Evolutionary conservation across 2,888 invertebrate species (phyloP), one percentile per base, ranked within the genome.

Genomic region (Teinopalpus imperialis): DNA sequence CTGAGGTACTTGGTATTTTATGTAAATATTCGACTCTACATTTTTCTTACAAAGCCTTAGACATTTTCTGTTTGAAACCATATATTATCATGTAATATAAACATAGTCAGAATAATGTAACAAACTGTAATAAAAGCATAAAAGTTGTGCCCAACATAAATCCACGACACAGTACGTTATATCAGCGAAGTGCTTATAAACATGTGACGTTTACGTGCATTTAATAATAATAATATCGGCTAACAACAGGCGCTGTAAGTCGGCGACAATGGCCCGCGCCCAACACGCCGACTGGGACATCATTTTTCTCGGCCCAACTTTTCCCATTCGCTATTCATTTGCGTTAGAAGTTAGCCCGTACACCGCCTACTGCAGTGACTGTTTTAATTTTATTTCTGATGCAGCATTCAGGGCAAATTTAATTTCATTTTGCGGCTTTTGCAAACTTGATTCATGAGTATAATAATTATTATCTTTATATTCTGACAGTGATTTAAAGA

Each of bases 301-400:
- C 82, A 85, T 87, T 88, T 88, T 88, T 87, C 85, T 82, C 81
- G 66, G 65, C 71, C 66, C 75, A 88, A 88, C 88, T 88, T 88
- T 87, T 75, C 85, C 82, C 85, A 87, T 87, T 88, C 86, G 80
- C 83, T 88, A 87, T 88, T 88, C 88, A 88, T 88, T 87, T 85
- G 85, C 82, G 87, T 88, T 87, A 86, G 85, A 87, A 88, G 87
- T 87, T 88, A 73, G 72, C 57, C 85, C 81, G 64, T 77, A 63
- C 61, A 7, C 75, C 72, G 76, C 79, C 81, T 74, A 77, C 79
- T 85, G 85, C 86, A 82, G 75, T 77, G 81, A 85, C 87, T 87
- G 85, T 87, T 87, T 87, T 85, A 87, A 87, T 86, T 87, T 86
- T 87, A 86, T 86, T 86, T 83, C 83, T 86, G 88, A 86, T 87